These are phyloP conservation scores for Crotophaga sulcirostris DNA, from an alignment of 2,113 vertebrate species.

Conservation along the genomic window DNA sequence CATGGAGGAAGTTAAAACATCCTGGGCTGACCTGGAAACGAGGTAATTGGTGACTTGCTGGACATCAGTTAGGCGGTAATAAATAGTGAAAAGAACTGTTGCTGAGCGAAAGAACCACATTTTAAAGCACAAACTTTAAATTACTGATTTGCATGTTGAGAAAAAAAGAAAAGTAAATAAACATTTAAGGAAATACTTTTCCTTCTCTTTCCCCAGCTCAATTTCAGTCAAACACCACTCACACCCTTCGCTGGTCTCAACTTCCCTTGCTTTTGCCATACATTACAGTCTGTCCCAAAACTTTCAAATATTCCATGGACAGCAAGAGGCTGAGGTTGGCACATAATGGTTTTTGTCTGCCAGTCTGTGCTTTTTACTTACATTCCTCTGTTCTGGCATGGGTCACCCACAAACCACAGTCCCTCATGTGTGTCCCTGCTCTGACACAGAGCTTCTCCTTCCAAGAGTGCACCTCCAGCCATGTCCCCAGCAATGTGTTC, in stretches of 20 bases:
- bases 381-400: not conserved
- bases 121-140: not conserved
- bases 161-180: not conserved
- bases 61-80: not conserved
- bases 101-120: not conserved
- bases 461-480: not conserved
- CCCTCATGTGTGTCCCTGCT: not conserved
- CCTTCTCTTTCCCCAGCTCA: not conserved
- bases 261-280: not conserved
- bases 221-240: not conserved
- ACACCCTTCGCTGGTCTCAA: not conserved
- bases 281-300: not conserved
- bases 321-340: not conserved
- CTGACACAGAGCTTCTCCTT: not conserved
- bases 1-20: not conserved
- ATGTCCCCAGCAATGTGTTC: not conserved
- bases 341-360: not conserved
- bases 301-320: not conserved
- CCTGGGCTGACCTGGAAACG: not conserved
- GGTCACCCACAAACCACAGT: not conserved
- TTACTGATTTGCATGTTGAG: fast-evolving
- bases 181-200: not conserved
- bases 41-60: not conserved
- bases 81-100: not conserved
- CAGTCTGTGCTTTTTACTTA: not conserved